Conservation (phyloP, 2,888 invertebrate species). For the Ischnus inquisitorius region DNA sequence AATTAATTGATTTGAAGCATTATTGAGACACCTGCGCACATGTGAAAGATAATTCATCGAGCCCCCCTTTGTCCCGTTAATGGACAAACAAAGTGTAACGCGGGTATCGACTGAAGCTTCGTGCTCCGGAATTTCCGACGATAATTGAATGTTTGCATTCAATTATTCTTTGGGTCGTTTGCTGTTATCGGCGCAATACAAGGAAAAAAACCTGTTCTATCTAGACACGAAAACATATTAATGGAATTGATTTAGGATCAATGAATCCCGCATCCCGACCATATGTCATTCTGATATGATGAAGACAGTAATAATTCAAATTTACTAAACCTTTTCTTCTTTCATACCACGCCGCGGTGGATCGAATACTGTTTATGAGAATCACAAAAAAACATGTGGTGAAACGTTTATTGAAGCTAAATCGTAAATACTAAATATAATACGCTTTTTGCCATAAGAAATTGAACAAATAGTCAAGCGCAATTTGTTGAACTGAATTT, state of each 20-base stretch:
- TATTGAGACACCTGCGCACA: conserved; percentile 21
- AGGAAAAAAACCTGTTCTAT: not conserved
- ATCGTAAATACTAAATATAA: too few relatives aligned
- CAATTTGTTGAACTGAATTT: too few relatives aligned
- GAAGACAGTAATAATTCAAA: not conserved
- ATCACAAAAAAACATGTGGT: too few relatives aligned
- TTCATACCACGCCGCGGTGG: too few relatives aligned
- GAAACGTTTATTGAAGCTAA: too few relatives aligned
- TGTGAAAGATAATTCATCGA: not conserved
- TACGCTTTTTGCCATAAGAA: too few relatives aligned
- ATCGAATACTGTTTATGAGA: too few relatives aligned
- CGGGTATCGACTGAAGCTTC: not conserved
- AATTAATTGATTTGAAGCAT: not conserved
- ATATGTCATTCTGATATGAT: not conserved
- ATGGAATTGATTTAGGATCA: not conserved
- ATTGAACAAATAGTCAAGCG: too few relatives aligned
- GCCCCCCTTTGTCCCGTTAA: not conserved
- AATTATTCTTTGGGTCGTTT: too few relatives aligned
- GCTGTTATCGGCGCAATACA: not conserved
- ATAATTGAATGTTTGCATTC: too few relatives aligned
- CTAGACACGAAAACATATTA: not conserved
- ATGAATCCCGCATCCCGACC: not conserved
- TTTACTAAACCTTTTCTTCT: not conserved
- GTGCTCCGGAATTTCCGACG: not conserved
- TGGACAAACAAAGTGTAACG: not conserved